Evolutionary conservation across 1,140 invertebrate species (phyloP).

Genomic region (Hyles vespertilio): DNA sequence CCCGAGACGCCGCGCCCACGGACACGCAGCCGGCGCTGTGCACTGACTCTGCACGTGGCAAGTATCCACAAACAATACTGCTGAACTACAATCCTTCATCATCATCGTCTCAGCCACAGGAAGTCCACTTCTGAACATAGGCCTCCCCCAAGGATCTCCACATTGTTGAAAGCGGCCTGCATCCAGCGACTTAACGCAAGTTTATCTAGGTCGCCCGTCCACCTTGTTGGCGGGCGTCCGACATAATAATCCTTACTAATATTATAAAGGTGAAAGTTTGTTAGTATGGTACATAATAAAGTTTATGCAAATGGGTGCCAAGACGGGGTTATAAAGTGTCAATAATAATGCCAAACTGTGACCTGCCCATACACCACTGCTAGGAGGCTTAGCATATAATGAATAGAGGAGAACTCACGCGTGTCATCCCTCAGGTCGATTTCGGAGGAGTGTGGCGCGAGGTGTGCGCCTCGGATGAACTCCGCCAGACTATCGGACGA

Average conservation of each 20-base stretch:
- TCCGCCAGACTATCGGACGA: slow-evolving; percentile 2
- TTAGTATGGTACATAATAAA: not conserved
- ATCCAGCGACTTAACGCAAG: too few species aligned
- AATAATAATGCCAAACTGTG: not conserved
- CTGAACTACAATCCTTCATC: not conserved
- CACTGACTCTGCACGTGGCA: not conserved
- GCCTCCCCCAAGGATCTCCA: too few species aligned
- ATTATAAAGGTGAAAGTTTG: not conserved
- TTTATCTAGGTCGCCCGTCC: too few species aligned
- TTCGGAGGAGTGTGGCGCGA: slow-evolving; percentile 16
- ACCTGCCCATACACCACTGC: not conserved
- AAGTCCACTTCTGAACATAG: too few species aligned
- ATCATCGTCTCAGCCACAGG: not conserved
- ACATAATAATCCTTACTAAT: too few species aligned
- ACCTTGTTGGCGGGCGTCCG: too few species aligned
- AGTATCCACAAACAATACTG: not conserved
- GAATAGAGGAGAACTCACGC: not conserved
- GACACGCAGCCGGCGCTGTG: not conserved
- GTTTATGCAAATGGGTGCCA: not conserved
- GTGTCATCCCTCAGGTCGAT: slow-evolving; percentile 1
- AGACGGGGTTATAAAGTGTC: not conserved
- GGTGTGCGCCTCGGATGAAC: slow-evolving; percentile 12
- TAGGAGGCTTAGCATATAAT: not conserved
- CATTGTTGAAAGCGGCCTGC: too few species aligned
- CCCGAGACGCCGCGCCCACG: not conserved